Conservation (phyloP, 2,888 invertebrate species). For the Patella depressa region DNA sequence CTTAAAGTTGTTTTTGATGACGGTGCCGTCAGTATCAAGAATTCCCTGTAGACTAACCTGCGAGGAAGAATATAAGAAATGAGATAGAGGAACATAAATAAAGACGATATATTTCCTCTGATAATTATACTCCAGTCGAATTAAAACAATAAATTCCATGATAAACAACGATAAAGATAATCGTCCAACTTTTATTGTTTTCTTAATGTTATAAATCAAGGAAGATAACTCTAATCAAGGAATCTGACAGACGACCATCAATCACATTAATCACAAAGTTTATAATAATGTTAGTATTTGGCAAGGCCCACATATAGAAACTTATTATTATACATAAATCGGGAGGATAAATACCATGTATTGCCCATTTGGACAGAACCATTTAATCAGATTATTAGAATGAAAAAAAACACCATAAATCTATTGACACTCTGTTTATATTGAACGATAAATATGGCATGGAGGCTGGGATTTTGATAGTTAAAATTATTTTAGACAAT, state of each 20-base stretch:
- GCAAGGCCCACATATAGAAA: no score
- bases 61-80: not conserved
- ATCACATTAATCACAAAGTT: slow-evolving; percentile 6
- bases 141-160: slow-evolving; percentile 12
- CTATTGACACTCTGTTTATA: no score
- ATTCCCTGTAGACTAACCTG: not conserved
- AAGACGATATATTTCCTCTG: slow-evolving; percentile 1
- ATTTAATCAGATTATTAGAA: no score
- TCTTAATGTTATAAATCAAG: slow-evolving; percentile 3
- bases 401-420: no score
- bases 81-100: not conserved
- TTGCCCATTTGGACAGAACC: no score
- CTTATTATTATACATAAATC: no score
- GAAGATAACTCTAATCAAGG: slow-evolving; percentile 6
- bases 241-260: not conserved
- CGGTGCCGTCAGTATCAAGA: not conserved
- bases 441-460: no score
- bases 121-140: slow-evolving; percentile 6
- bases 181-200: slow-evolving; percentile 9
- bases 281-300: not conserved
- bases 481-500: no score
- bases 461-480: no score
- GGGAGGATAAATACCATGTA: no score
- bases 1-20: slow-evolving; percentile 9
- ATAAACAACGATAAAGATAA: slow-evolving; percentile 6